These are phyloP conservation scores for Drosophila teissieri DNA, from an alignment of 1,140 invertebrate genomes.

Conservation along the genomic window DNA sequence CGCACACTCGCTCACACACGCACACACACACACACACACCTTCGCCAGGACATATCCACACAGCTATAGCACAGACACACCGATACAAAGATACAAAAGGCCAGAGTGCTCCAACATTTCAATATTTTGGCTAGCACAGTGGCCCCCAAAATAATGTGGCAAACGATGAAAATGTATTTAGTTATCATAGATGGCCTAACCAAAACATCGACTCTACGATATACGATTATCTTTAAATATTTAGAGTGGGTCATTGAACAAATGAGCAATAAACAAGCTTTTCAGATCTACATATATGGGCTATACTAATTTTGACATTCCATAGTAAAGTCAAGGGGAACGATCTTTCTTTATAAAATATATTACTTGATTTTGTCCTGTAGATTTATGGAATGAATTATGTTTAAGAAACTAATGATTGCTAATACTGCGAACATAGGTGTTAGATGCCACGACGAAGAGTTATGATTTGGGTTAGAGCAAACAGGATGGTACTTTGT, in stretches of 20 bases:
- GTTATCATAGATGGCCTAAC: not conserved
- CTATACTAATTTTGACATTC: too few species aligned
- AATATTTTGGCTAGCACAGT: constrained; percentile 6
- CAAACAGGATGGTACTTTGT: constrained; percentile 1
- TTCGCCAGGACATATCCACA: not conserved
- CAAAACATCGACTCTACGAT: not conserved
- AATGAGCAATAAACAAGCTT: too few species aligned
- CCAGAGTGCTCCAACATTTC: constrained; percentile 4
- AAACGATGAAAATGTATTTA: not conserved
- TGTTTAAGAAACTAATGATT: not conserved
- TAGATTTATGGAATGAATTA: too few species aligned
- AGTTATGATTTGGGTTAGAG: constrained; percentile 25
- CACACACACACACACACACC: constrained; percentile 12
- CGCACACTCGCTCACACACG: constrained; percentile 4
- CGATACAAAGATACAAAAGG: constrained; percentile 6
- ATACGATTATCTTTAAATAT: not conserved
- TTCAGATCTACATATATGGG: too few species aligned
- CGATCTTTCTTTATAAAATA: too few species aligned
- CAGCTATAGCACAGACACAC: constrained; percentile 2
- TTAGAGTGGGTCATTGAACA: not conserved
- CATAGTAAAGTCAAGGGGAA: too few species aligned
- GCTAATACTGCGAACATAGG: not conserved
- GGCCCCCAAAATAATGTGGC: not conserved
- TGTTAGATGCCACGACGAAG: constrained; percentile 3
- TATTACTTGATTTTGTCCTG: too few species aligned